Evolutionary conservation across 2,797 vertebrate species (phyloP), one percentile per base, ranked within the genome.

Genomic region (Apodemus agrarius): DNA sequence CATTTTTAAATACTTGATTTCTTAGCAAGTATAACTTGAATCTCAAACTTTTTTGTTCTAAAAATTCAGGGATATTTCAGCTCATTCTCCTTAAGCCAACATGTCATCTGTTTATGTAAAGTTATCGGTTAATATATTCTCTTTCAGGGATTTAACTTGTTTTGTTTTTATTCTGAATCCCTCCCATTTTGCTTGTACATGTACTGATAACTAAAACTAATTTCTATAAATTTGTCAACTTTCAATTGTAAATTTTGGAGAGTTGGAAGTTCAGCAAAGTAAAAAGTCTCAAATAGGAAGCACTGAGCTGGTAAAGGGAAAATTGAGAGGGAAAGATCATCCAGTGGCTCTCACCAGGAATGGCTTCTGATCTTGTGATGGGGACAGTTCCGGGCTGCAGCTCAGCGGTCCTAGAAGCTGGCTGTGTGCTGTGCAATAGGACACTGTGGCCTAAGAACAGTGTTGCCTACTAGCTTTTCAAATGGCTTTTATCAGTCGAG

Each of bases 61-160:
- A 99, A 99, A 99, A 99, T 99, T 99, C 99, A 99, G 99, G 99
- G 99, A 99, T 99, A 99, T 99, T 99, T 99, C 98, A 99, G 98
- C 98, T 99, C 98, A 98, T 98, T 99, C 97, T 99, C 98, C 99
- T 98, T 99, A 98, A 98, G 99, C 98, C 98, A 99, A 99, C 92
- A 97, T 98, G 97, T 98, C 98, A 98, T 98, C 98, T 98, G 98
- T 98, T 98, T 98, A 97, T 99, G 98, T 98, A 98, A 98, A 98
- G 97, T 97, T 98, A 96, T 98, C 98, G 91, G 98, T 98, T 98
- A 98, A 97, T 98, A 98, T 97, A 98, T 98, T 65, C n/a, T 29
- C 43, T 97, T 99, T 99, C 98, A 99, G 99, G 99, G 99, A 99
- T 98, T 98, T 54, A 90, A 98, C 97, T 52, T 49, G 46, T 49